Base-by-base conservation (phyloP, 2,113 vertebrate genomes). In the Parus major region DNA sequence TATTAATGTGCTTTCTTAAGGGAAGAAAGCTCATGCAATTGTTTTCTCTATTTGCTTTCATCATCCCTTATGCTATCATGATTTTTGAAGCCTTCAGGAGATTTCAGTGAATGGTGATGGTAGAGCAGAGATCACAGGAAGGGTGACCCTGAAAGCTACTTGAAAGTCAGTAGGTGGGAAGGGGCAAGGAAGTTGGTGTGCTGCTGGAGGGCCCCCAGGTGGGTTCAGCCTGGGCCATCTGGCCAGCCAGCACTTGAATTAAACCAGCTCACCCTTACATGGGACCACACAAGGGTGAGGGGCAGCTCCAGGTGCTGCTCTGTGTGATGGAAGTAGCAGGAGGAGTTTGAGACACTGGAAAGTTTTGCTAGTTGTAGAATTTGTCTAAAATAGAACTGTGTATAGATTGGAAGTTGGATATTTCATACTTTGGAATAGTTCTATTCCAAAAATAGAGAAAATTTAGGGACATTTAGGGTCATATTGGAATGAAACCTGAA, bases 211-310 rank as follows among this genome's bases (percentile, higher is more conserved):
- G 31, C 20, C 39, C 41, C 27, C 35, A 27, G 36, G 27, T 9
- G 33, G 9, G 20, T 11, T 82, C 75, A 86, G 72, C 57, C 31
- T 25, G 49, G 50, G 35, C 72, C 25, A 3, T 35, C 28, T 71
- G 86, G 73, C 10, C 84, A 59, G 28, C 6, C 12, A 69, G 35
- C 44, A 33, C 28, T 11, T 15, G 36, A 42, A 50, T 33, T 15
- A 29, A 42, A 61, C 4, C 46, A 42, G 23, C 23, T 33, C 15
- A 33, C 7, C 39, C 2, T 0, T 22, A 22, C 0, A 0, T 29
- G 29, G 1, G 7, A 28, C 61, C 0, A 1, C 2, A 8, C 15
- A 41, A 39, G 57, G 47, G 4, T 17, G 4, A 23, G 25, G 44
- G 63, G 53, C 53, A 82, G 63, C 36, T 53, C 31, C 28, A 33